phyloP scores from a whole-genome alignment of 2,888 invertebrate genomes.

The Pasiphila rectangulata region DNA sequence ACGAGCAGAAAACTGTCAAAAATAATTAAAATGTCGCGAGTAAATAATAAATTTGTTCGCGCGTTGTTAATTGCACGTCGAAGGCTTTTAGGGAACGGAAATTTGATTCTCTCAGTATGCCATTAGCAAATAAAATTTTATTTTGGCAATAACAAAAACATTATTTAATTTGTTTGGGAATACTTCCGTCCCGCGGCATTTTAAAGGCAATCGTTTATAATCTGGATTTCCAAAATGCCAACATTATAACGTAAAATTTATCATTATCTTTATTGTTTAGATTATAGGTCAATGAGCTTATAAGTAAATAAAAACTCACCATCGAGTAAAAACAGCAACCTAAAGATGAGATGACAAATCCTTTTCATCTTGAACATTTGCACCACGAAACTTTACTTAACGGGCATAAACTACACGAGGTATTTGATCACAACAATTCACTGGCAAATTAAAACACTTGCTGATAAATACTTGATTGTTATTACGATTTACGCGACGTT shows the following conservation, averaged over 20 bases:
- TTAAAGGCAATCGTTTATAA: not conserved
- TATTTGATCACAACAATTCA: constrained; percentile 24
- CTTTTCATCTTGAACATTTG: constrained; percentile 68
- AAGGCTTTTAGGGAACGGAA: constrained; percentile 23
- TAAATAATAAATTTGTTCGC: constrained; percentile 6
- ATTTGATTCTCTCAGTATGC: constrained; percentile 24
- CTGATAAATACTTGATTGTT: not conserved
- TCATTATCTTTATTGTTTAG: not conserved
- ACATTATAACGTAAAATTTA: not conserved
- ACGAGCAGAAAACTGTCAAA: not conserved
- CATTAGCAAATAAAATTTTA: constrained; percentile 10
- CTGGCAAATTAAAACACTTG: constrained; percentile 10
- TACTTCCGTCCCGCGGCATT: not conserved
- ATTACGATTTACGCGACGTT: constrained; percentile 14
- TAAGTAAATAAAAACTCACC: constrained; percentile 46
- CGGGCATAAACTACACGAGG: constrained; percentile 25
- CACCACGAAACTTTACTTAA: constrained; percentile 36
- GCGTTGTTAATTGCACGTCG: constrained; percentile 19
- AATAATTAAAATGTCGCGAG: not conserved
- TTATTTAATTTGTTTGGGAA: not conserved
- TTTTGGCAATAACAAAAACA: not conserved
- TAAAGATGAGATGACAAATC: constrained; percentile 70
- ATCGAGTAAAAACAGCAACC: constrained; percentile 68
- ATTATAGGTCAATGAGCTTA: too few species aligned
- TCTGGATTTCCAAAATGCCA: not conserved